Conservation (phyloP, 2,888 invertebrate species). For the Eucera pruinosa region DNA sequence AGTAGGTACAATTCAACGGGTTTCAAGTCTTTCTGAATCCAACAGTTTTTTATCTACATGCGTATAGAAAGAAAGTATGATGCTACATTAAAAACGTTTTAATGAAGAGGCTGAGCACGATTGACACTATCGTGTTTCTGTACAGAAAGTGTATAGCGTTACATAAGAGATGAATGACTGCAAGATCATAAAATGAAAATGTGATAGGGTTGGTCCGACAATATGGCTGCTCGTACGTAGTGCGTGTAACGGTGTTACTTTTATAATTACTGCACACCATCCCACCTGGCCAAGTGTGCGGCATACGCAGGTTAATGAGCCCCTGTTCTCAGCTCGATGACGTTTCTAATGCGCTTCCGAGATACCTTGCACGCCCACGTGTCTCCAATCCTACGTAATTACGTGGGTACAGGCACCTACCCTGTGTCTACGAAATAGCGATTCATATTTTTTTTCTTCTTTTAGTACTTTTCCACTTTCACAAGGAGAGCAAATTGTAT, state of each 20-base stretch:
- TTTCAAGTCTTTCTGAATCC: too few relatives aligned
- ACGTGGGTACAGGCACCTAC: conserved; percentile 55
- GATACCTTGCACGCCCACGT: conserved; percentile 71
- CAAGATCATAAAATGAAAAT: background rate
- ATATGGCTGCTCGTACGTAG: conserved; percentile 2
- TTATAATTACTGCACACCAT: conserved; percentile 50
- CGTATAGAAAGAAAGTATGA: too few relatives aligned
- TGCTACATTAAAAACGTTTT: too few relatives aligned
- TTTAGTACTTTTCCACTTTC: conserved; percentile 14
- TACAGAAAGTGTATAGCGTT: background rate
- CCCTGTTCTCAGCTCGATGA: conserved; percentile 49
- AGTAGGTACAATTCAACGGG: too few relatives aligned
- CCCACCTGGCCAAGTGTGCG: conserved; percentile 46
- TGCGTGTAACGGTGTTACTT: conserved; percentile 44
- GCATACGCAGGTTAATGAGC: conserved; percentile 67
- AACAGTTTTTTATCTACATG: too few relatives aligned
- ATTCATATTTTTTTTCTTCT: background rate
- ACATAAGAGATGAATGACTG: background rate
- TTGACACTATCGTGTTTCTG: background rate
- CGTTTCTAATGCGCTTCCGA: conserved; percentile 69
- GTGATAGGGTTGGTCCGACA: conserved; percentile 7
- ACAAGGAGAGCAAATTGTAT: background rate
- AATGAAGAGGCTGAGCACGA: background rate
- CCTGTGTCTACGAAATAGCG: conserved; percentile 31
- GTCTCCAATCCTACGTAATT: conserved; percentile 48